phyloP scores from a whole-genome alignment of 2,888 invertebrate species.

The Epinotia nisella region DNA sequence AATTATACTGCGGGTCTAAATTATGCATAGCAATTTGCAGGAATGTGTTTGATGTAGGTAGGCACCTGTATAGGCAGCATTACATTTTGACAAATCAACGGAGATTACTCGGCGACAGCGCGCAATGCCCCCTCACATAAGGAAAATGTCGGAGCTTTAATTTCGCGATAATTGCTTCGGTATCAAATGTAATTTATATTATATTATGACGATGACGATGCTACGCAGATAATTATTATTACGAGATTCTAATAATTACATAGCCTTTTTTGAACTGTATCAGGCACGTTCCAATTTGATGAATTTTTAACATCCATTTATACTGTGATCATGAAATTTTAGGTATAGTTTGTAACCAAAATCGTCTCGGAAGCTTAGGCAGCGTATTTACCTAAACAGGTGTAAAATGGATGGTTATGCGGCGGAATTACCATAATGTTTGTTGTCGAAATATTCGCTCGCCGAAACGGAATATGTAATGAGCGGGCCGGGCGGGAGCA shows the following conservation, averaged over 20 bases:
- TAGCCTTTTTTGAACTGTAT: neutral
- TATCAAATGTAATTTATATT: conserved; percentile 17
- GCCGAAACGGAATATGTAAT: conserved; percentile 77
- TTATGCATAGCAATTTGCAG: conserved; percentile 25
- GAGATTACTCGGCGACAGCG: conserved; percentile 16
- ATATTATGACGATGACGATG: conserved; percentile 1
- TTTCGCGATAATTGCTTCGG: conserved; percentile 22
- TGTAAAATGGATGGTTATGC: conserved; percentile 79
- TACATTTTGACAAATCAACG: conserved; percentile 23
- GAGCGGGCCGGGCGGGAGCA: conserved; percentile 69
- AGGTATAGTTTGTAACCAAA: conserved; percentile 52
- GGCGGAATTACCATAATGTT: conserved; percentile 80
- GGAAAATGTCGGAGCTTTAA: conserved; percentile 17
- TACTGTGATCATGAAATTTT: conserved; percentile 15
- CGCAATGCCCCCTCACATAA: conserved; percentile 17
- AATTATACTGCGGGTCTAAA: conserved; percentile 8
- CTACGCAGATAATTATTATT: conserved; percentile 12
- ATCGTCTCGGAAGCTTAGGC: conserved; percentile 71
- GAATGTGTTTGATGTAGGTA: conserved; percentile 17
- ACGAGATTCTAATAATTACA: conserved; percentile 13
- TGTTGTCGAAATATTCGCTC: conserved; percentile 81
- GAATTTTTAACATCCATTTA: conserved; percentile 9
- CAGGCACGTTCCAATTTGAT: neutral
- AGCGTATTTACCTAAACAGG: conserved; percentile 80
- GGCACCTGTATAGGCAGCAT: conserved; percentile 2